Evolutionary conservation across 2,888 invertebrate genomes (phyloP), one percentile per base, ranked within the genome.

Genomic region (Oeneis ivallda): DNA sequence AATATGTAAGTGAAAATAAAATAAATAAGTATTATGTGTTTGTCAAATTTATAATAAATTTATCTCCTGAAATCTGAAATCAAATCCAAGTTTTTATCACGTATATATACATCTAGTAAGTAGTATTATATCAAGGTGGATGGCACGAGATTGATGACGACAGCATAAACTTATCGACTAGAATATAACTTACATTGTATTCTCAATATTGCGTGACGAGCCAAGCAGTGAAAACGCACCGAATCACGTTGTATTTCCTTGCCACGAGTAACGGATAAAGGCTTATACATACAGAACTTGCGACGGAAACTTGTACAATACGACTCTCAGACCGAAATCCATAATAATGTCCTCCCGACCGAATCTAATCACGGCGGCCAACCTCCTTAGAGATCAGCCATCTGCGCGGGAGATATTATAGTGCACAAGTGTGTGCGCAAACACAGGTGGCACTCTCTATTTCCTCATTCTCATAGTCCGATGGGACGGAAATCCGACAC

Each of bases 161-260:
- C 78, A 72, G 76, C 72, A 76, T 72, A 70, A 77, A 78, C 80
- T 81, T 80, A 75, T 76, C 77, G 78, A 75, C 79, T 80, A 73
- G 67, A 76, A 82, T 81, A 85, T 85, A 85, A 84, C n/a, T n/a
- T n/a, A n/a, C 68, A 75, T 78, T 79, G 75, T 79, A 77, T 78
- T 75, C 74, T 73, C 79, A 76, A 84, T 83, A 80, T 86, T 82
- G 86, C 87, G 85, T 87, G 87, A 82, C 79, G 76, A 80, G 73
- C 78, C 71, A 76, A 73, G 74, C 65, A 78, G 76, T 79, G 57
- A 73, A 69, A 72, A 68, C 65, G 65, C 70, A 69, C 70, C 56
- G 63, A 69, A 50, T 66, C 77, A 79, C 79, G 76, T 78, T 74
- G 77, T 76, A 71, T 74, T 77, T 74, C 76, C 76, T 62, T 53